Conservation (phyloP, 2,113 vertebrate species). For the Brachypteracias leptosomus region DNA sequence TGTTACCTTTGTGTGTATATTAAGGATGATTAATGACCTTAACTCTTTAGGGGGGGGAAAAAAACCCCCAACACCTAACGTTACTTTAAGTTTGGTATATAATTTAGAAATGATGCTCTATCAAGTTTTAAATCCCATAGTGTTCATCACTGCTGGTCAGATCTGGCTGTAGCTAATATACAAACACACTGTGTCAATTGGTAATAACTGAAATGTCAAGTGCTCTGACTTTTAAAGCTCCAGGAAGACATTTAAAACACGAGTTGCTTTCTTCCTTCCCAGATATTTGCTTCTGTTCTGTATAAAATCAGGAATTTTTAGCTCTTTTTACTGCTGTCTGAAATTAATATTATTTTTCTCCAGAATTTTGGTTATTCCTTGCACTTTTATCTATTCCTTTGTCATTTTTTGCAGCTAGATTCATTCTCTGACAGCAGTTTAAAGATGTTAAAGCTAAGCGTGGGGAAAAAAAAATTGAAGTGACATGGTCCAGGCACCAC, state of each 20-base stretch:
- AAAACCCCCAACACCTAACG: background rate
- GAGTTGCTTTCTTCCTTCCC: background rate
- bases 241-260: background rate
- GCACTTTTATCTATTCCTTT: background rate
- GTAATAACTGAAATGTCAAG: background rate
- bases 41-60: background rate
- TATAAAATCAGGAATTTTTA: background rate
- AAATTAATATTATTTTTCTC: background rate
- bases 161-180: background rate
- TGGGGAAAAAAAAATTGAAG: background rate
- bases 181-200: background rate
- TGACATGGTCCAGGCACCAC: background rate
- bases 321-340: background rate
- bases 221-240: background rate
- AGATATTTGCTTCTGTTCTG: background rate
- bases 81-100: background rate
- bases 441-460: background rate
- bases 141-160: background rate
- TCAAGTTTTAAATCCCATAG: background rate
- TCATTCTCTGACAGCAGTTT: background rate
- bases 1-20: background rate
- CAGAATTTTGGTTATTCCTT: background rate
- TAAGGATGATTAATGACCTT: background rate
- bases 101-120: background rate
- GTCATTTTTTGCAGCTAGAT: background rate